These are phyloP conservation scores for Altica lythri DNA, from an alignment of 2,888 invertebrate species.

Conservation along the genomic window DNA sequence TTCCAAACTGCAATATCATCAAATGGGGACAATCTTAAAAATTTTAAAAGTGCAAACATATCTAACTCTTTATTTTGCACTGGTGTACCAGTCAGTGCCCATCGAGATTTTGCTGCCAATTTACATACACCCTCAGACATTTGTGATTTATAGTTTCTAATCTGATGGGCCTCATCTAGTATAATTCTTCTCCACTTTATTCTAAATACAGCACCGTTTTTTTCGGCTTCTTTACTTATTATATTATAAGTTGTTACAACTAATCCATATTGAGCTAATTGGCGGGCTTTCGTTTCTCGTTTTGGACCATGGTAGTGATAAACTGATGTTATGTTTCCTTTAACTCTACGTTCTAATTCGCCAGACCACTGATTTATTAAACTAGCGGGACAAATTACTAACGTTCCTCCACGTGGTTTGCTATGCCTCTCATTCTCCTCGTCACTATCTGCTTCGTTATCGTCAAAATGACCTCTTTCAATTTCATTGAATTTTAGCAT, in stretches of 20 bases:
- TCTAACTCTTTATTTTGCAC: slow-evolving; percentile 92
- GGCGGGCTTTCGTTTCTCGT: slow-evolving; percentile 66
- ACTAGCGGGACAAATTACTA: slow-evolving; percentile 93
- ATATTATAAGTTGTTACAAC: slow-evolving; percentile 91
- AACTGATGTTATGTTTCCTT: slow-evolving; percentile 65
- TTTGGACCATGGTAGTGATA: slow-evolving; percentile 81
- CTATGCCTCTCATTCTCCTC: slow-evolving; percentile 25
- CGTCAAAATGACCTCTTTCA: slow-evolving; percentile 47
- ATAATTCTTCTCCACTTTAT: slow-evolving; percentile 86
- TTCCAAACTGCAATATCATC: slow-evolving; percentile 89
- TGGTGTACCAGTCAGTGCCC: slow-evolving; percentile 93
- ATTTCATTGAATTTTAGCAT: slow-evolving; percentile 62
- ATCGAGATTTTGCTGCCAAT: slow-evolving; percentile 68
- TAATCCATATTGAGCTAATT: slow-evolving; percentile 73
- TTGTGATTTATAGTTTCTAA: slow-evolving; percentile 84
- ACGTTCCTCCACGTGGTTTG: slow-evolving; percentile 61
- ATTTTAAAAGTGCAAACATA: slow-evolving; percentile 79
- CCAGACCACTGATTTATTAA: slow-evolving; percentile 88
- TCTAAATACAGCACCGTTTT: slow-evolving; percentile 66
- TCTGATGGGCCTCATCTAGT: slow-evolving; percentile 91
- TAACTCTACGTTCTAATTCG: slow-evolving; percentile 72
- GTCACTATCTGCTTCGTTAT: slow-evolving; percentile 36
- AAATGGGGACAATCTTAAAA: slow-evolving; percentile 84
- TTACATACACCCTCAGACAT: slow-evolving; percentile 73
- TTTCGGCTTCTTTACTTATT: slow-evolving; percentile 64